Evolutionary conservation across 2,888 invertebrate species (phyloP).

Genomic region (Nudaria mundana): DNA sequence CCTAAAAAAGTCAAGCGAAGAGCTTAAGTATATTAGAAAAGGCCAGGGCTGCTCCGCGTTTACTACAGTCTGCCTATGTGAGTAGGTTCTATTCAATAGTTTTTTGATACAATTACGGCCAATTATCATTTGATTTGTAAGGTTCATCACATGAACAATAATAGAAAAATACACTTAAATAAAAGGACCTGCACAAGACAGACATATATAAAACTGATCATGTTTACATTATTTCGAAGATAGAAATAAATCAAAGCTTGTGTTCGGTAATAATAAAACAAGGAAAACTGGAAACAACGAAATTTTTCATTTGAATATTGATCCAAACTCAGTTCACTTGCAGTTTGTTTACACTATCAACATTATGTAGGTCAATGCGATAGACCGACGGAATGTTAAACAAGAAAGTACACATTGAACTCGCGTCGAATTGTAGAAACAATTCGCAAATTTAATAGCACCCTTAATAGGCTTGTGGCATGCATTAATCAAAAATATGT

Average conservation of each 20-base stretch:
- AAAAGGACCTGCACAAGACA: no score
- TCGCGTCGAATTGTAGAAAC: constrained; percentile 45
- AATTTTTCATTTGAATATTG: not conserved
- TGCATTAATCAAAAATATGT: constrained; percentile 20
- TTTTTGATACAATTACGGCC: no score
- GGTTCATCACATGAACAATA: no score
- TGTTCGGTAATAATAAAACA: not conserved
- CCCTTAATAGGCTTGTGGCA: constrained; percentile 37
- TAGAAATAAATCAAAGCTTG: no score
- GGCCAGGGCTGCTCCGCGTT: no score
- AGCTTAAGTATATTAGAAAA: no score
- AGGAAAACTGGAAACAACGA: not conserved
- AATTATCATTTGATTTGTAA: no score
- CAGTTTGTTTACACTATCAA: constrained; percentile 22
- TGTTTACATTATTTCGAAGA: no score
- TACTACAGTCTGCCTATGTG: no score
- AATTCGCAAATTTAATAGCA: constrained; percentile 32
- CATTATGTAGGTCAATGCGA: constrained; percentile 35
- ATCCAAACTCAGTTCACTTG: constrained; percentile 1
- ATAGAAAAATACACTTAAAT: no score
- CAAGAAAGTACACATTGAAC: constrained; percentile 35
- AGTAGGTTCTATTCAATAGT: no score
- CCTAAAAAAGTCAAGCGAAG: no score
- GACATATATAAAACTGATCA: not conserved
- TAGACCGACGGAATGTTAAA: constrained; percentile 34